Percentiles rank a stretch among this genome's conserved stretches.
Evolutionary conservation across 2,113 vertebrate species (phyloP).

Genomic region (Scalopus aquaticus): DNA sequence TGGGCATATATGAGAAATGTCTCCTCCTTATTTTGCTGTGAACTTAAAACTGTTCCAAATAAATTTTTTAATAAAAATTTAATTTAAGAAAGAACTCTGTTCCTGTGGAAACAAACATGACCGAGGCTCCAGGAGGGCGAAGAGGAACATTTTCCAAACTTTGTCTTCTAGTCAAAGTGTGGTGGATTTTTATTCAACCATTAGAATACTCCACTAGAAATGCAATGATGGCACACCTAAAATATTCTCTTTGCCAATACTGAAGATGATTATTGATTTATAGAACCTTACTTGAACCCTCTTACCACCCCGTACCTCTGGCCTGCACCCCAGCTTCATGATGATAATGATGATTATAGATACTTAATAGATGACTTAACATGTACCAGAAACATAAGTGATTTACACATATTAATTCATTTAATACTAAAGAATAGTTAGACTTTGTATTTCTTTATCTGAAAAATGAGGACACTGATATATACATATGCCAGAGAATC

Average conservation of each 20-base stretch:
- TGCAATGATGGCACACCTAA: background rate
- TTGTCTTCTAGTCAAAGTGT: background rate
- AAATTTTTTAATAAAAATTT: background rate
- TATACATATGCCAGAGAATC: background rate
- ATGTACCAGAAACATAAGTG: background rate
- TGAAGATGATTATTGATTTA: background rate
- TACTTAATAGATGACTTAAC: background rate
- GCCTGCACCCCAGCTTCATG: too few species aligned
- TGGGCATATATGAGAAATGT: background rate
- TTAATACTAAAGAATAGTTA: background rate
- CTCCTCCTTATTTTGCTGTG: background rate
- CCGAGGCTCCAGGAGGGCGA: background rate
- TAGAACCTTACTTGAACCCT: background rate
- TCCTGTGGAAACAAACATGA: background rate
- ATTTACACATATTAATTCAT: background rate
- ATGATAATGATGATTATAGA: background rate
- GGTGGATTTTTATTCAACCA: background rate
- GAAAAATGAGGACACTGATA: background rate
- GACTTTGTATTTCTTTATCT: background rate
- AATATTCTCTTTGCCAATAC: background rate
- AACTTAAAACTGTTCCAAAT: background rate
- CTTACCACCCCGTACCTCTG: too few species aligned
- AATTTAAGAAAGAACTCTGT: background rate
- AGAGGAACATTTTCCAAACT: background rate
- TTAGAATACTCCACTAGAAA: background rate